These are phyloP conservation scores for Platyrinchus mystaceus DNA, from an alignment of 2,797 vertebrate genomes.

Conservation along the genomic window DNA sequence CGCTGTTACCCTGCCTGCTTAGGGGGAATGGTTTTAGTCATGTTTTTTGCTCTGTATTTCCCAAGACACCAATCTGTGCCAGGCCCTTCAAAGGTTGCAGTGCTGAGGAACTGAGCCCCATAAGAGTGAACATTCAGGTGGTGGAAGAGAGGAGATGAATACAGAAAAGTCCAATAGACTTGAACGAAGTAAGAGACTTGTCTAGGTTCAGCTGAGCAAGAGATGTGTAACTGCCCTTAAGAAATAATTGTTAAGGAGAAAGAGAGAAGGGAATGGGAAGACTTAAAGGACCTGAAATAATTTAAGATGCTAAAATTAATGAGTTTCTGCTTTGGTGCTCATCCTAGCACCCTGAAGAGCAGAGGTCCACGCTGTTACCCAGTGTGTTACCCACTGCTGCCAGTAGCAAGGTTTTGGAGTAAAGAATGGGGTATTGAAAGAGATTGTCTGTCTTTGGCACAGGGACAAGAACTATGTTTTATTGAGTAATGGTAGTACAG, in stretches of 20 bases:
- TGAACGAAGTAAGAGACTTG: background rate
- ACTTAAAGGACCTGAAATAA: background rate
- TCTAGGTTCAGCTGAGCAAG: background rate
- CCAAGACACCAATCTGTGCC: background rate
- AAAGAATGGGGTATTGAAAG: background rate
- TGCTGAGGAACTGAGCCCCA: background rate
- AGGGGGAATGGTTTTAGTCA: background rate
- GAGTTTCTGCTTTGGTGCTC: constrained; percentile 31
- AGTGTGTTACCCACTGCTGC: background rate
- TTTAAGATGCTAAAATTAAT: constrained; percentile 3
- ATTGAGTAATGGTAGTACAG: background rate
- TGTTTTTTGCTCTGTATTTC: background rate
- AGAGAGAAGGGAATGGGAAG: background rate
- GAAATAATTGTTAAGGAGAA: background rate
- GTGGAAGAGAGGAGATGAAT: background rate
- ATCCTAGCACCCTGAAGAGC: background rate
- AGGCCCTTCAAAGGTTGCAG: background rate
- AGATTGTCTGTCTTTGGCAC: background rate
- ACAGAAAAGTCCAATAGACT: background rate
- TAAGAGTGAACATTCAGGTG: background rate
- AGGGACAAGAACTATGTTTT: background rate
- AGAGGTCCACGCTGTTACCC: background rate
- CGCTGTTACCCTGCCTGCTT: background rate
- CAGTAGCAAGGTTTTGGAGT: background rate
- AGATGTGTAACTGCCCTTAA: background rate